Evolutionary conservation across 2,113 vertebrate genomes (phyloP), one percentile per base, ranked within the genome.

Genomic region (Oophaga pumilio): DNA sequence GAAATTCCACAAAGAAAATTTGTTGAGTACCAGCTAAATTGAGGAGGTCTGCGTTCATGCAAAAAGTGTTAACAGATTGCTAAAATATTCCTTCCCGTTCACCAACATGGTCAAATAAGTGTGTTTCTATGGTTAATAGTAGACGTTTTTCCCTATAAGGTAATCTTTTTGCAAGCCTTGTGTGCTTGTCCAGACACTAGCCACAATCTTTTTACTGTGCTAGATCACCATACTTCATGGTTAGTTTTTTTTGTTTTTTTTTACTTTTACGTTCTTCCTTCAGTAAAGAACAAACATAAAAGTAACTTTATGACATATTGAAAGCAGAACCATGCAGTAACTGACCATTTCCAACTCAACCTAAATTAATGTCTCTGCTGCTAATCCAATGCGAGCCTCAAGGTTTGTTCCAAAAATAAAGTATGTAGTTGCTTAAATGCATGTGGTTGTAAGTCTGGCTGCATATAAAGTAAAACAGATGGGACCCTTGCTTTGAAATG

Each of bases 401-500:
- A 85, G 43, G 74, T 76, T 78, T 77, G 56, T 78, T 86, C 74
- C 73, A 78, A 66, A 78, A 78, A 86, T 62, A 85, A 62, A 85
- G 52, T 15, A 53, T 62, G 33, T 28, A 60, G 57, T 64, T 86
- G 57, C 77, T 85, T 85, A 60, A 76, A 62, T 85, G 24, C 66
- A 86, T 86, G 84, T 86, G 84, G 84, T 86, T 86, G n/a, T 14
- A 78, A n/a, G 59, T 43, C 49, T 78, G 74, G 74, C 20, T 86
- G 71, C 28, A 28, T 78, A 60, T 86, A 78, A 86, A 86, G n/a
- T 20, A 52, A 86, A 86, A 22, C 84, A 86, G 84, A 86, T 86
- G 84, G 74, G 43, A 66, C 56, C 28, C 59, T 78, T 86, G 50
- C 84, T 86, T 86, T 77, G 73, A 86, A 86, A 86, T 78, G 57